Evolutionary conservation across 1,140 invertebrate species (phyloP).

Genomic region (Caenorhabditis latens): DNA sequence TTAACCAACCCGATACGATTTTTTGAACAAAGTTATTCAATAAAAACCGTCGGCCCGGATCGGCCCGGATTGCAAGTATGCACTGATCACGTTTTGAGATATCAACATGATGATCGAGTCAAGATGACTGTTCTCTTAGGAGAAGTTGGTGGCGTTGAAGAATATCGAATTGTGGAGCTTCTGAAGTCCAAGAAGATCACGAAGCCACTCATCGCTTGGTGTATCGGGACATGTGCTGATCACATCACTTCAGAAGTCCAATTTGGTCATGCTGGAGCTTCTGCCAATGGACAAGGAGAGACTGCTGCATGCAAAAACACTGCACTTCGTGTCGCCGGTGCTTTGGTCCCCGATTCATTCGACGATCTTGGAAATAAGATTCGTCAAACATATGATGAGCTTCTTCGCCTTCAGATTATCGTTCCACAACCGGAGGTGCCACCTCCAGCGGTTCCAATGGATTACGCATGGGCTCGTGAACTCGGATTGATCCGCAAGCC

Average conservation of each 20-base stretch:
- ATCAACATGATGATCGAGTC: constrained; percentile 79
- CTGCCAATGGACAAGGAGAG: constrained; percentile 92
- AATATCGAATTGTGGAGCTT: constrained; percentile 94
- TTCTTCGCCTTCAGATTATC: constrained; percentile 88
- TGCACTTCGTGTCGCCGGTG: constrained; percentile 87
- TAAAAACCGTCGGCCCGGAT: too few relatives aligned
- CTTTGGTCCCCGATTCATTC: constrained; percentile 90
- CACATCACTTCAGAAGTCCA: constrained; percentile 83
- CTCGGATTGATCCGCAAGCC: constrained; percentile 97
- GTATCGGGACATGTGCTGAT: constrained; percentile 89
- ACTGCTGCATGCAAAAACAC: constrained; percentile 93
- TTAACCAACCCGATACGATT: too few relatives aligned
- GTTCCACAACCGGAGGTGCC: constrained; percentile 90
- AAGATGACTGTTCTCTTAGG: constrained; percentile 48
- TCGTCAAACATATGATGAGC: constrained; percentile 84
- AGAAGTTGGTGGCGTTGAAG: constrained; percentile 80
- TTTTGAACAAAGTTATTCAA: too few relatives aligned
- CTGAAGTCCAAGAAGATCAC: constrained; percentile 86
- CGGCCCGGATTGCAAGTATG: too few relatives aligned
- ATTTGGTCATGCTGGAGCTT: constrained; percentile 99
- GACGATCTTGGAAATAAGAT: constrained; percentile 88
- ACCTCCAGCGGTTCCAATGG: constrained; percentile 98
- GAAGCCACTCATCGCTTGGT: constrained; percentile 98
- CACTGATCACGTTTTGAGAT: constrained; percentile 94
- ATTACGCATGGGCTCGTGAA: constrained; percentile 98